These are phyloP conservation scores for Lamprologus sp. DNA, from an alignment of 2,113 vertebrate species.

Conservation along the genomic window DNA sequence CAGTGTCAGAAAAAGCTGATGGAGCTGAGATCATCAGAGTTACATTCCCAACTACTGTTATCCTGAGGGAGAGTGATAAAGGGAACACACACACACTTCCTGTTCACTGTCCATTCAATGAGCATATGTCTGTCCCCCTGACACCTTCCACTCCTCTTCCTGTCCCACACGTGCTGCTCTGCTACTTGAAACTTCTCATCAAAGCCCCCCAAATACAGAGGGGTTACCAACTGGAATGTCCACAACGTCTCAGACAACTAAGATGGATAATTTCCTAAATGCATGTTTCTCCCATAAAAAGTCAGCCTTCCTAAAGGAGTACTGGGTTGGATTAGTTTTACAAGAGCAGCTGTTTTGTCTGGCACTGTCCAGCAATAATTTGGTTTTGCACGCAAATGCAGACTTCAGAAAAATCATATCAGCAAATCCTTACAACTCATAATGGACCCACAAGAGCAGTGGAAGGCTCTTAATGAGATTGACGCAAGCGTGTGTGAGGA, in stretches of 20 bases:
- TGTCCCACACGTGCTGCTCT: constrained; percentile 48
- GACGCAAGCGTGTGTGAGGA: background rate
- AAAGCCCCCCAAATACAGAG: background rate
- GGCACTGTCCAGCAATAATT: background rate
- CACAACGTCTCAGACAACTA: background rate
- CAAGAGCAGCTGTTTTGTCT: background rate
- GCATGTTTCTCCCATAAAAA: background rate
- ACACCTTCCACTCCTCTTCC: constrained; percentile 54
- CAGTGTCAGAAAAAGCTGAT: constrained; percentile 6
- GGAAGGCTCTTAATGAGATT: background rate
- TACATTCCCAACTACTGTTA: constrained; percentile 39
- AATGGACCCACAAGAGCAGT: background rate
- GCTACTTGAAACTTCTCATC: constrained; percentile 25
- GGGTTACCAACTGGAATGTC: background rate
- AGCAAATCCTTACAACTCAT: background rate
- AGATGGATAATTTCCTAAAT: background rate
- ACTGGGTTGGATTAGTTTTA: background rate
- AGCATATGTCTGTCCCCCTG: constrained; percentile 68
- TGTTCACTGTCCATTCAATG: constrained; percentile 41
- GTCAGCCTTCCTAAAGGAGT: background rate
- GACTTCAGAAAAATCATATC: background rate
- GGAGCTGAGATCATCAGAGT: constrained; percentile 12
- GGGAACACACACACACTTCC: constrained; percentile 53
- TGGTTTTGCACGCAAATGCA: background rate
- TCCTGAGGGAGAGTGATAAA: constrained; percentile 44